These are phyloP conservation scores for Limnephilus auricula DNA, from an alignment of 2,888 invertebrate genomes.

Conservation along the genomic window DNA sequence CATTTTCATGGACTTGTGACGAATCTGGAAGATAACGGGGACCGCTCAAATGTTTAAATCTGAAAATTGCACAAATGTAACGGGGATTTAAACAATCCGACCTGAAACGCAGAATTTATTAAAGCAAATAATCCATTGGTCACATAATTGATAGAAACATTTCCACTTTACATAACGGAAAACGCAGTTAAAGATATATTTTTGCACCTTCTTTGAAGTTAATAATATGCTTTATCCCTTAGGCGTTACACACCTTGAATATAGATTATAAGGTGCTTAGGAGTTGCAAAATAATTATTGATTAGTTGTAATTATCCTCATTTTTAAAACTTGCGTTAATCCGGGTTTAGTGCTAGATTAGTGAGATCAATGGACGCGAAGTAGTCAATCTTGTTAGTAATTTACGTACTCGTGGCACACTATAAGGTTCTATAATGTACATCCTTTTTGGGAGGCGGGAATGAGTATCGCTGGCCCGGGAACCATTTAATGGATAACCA, in stretches of 20 bases:
- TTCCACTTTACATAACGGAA: not conserved
- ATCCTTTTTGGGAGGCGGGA: too few relatives aligned
- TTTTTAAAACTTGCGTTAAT: not conserved
- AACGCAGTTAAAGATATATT: not conserved
- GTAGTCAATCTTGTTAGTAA: not conserved
- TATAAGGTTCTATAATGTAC: not conserved
- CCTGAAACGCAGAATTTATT: not conserved
- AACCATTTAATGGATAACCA: too few relatives aligned
- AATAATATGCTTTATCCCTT: not conserved
- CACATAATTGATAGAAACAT: not conserved
- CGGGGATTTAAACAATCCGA: too few relatives aligned
- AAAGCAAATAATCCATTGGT: not conserved
- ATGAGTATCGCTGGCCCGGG: too few relatives aligned
- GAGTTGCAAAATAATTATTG: not conserved
- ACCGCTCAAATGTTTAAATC: too few relatives aligned
- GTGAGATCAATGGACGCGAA: not conserved
- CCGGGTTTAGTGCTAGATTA: not conserved
- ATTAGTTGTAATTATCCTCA: not conserved
- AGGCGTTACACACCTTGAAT: not conserved
- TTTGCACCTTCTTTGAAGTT: not conserved
- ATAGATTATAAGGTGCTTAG: not conserved
- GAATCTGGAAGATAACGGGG: too few relatives aligned
- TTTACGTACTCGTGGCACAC: too few relatives aligned
- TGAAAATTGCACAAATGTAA: too few relatives aligned
- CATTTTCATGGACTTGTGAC: too few relatives aligned